A percentile compares a stretch with the other conserved stretches of the same genome.
Evolutionary conservation across 2,888 invertebrate species (phyloP).

Genomic region (Ptilodon capucinus): DNA sequence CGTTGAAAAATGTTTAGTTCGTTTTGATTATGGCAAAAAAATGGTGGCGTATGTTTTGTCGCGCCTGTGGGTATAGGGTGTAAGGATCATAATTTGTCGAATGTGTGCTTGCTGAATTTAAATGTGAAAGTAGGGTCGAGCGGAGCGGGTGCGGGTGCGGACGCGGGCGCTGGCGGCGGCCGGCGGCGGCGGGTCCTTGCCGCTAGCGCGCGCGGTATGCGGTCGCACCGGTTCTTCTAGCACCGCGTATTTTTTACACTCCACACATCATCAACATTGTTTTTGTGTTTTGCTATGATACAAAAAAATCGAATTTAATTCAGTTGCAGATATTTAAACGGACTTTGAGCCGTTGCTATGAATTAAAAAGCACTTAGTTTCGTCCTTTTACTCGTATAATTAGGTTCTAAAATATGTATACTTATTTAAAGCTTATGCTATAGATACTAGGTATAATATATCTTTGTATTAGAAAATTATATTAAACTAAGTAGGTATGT

Average conservation of each 20-base stretch:
- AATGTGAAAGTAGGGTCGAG: conserved; percentile 39
- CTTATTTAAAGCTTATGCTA: too few species aligned
- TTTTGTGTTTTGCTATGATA: conserved; percentile 76
- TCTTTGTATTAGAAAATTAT: too few species aligned
- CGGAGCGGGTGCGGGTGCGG: conserved; percentile 34
- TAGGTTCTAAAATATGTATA: too few species aligned
- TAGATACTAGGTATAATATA: too few species aligned
- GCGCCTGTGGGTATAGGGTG: background rate
- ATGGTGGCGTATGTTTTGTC: background rate
- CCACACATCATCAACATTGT: conserved; percentile 79
- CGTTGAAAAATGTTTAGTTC: too few species aligned
- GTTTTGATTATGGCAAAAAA: background rate
- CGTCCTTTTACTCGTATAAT: conserved; percentile 14
- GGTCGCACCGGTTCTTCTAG: conserved; percentile 81
- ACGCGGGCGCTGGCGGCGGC: conserved; percentile 31
- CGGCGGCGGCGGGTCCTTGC: conserved; percentile 70
- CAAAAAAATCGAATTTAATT: conserved; percentile 64
- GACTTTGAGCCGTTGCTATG: conserved; percentile 39
- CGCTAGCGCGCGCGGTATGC: conserved; percentile 77
- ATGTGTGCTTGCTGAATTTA: background rate
- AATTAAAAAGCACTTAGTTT: conserved; percentile 30
- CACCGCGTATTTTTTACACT: conserved; percentile 77
- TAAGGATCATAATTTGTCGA: background rate
- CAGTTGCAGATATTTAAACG: conserved; percentile 41
- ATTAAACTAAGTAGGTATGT: too few species aligned